Conservation (phyloP, 2,797 vertebrate species). For the Neosilurus mollespiculum region DNA sequence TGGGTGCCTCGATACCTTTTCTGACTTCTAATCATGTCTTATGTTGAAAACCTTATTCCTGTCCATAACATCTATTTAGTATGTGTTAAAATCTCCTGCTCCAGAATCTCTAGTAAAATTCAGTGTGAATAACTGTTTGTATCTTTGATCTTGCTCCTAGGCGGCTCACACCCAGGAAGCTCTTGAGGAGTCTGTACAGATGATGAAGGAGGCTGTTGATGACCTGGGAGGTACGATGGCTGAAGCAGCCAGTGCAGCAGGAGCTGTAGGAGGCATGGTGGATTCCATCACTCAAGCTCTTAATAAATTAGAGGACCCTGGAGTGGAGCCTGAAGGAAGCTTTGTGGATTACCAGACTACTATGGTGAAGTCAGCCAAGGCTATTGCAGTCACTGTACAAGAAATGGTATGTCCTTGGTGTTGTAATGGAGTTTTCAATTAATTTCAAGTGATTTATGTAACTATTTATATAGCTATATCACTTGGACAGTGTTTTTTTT, state of each 20-base stretch:
- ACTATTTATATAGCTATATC: neutral
- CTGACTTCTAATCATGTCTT: neutral
- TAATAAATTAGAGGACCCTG: conserved; percentile 90
- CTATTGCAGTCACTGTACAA: conserved; percentile 95
- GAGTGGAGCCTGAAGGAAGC: conserved; percentile 86
- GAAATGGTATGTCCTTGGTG: conserved; percentile 84
- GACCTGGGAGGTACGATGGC: conserved; percentile 89
- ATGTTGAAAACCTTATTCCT: neutral
- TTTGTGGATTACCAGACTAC: conserved; percentile 99
- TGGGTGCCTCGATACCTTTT: neutral
- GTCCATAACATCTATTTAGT: neutral
- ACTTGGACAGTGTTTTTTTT: neutral
- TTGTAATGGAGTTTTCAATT: neutral
- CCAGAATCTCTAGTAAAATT: neutral
- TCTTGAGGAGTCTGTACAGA: conserved; percentile 93
- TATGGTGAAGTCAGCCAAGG: conserved; percentile 97
- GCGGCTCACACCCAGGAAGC: conserved; percentile 94
- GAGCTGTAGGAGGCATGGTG: conserved; percentile 95
- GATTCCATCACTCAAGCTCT: conserved; percentile 93
- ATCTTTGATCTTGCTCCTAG: conserved; percentile 62
- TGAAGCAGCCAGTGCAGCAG: conserved; percentile 90
- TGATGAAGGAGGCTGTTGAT: conserved; percentile 98
- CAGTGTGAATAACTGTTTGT: neutral
- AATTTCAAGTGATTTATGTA: neutral
- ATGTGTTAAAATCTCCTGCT: neutral